These are phyloP conservation scores for Fratercula arctica DNA, from an alignment of 2,797 vertebrate genomes.

Conservation along the genomic window DNA sequence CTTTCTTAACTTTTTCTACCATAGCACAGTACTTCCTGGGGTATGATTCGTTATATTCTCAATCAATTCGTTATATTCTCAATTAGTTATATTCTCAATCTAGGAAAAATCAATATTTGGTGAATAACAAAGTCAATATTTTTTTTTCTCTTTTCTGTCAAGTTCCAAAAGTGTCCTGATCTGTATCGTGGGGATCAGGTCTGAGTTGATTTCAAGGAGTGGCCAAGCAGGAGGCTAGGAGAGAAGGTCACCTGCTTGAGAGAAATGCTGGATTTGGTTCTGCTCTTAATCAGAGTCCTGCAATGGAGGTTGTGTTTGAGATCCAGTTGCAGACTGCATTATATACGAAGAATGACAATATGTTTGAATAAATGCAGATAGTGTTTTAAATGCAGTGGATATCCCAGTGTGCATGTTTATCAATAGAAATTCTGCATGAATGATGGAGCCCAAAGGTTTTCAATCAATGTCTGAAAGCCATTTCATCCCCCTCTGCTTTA, in stretches of 20 bases:
- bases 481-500: neutral
- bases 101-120: neutral
- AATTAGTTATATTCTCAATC: neutral
- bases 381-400: neutral
- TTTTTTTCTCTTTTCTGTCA: neutral
- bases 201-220: neutral
- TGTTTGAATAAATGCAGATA: neutral
- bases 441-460: neutral
- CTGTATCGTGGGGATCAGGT: neutral
- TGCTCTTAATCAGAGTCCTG: neutral
- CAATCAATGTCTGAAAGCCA: neutral
- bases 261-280: neutral
- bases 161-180: neutral
- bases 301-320: neutral
- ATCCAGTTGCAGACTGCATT: neutral
- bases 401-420: neutral
- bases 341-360: neutral
- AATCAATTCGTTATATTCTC: neutral
- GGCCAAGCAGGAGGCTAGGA: neutral
- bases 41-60: neutral
- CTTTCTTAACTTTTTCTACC: neutral
- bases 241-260: neutral
- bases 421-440: neutral
- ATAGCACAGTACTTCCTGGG: neutral
- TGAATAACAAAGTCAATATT: neutral